Evolutionary conservation across 2,113 vertebrate genomes (phyloP).

Genomic region (Phalacrocorax pelagicus): DNA sequence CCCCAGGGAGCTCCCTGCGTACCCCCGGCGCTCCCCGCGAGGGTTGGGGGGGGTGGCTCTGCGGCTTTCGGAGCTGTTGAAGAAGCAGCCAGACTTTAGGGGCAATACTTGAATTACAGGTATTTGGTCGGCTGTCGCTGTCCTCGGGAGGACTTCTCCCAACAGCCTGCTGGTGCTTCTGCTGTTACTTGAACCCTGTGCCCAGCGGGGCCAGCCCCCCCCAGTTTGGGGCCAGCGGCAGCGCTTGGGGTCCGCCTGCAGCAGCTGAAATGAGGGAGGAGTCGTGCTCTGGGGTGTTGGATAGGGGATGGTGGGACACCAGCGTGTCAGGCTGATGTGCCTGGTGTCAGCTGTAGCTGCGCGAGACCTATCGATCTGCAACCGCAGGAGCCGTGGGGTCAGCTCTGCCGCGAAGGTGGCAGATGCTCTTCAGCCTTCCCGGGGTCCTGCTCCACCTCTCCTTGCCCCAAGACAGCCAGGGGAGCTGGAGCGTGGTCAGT

Average conservation of each 20-base stretch:
- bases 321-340: rapidly evolving
- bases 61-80: not conserved
- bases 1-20: rapidly evolving
- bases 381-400: rapidly evolving
- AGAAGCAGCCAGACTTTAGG: not conserved
- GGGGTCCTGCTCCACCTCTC: not conserved
- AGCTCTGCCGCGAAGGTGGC: not conserved
- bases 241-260: not conserved
- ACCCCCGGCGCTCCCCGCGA: too few species aligned
- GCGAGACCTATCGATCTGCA: not conserved
- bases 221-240: not conserved
- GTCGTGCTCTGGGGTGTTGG: not conserved
- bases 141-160: not conserved
- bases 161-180: not conserved
- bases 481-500: not conserved
- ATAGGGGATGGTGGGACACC: not conserved
- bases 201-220: not conserved
- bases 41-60: not conserved
- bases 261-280: not conserved
- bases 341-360: not conserved
- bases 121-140: not conserved
- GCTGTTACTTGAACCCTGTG: not conserved
- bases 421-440: not conserved
- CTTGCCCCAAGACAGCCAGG: not conserved
- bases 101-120: not conserved